Conservation (phyloP, 1,140 invertebrate species). For the Penaeus japonicus region DNA sequence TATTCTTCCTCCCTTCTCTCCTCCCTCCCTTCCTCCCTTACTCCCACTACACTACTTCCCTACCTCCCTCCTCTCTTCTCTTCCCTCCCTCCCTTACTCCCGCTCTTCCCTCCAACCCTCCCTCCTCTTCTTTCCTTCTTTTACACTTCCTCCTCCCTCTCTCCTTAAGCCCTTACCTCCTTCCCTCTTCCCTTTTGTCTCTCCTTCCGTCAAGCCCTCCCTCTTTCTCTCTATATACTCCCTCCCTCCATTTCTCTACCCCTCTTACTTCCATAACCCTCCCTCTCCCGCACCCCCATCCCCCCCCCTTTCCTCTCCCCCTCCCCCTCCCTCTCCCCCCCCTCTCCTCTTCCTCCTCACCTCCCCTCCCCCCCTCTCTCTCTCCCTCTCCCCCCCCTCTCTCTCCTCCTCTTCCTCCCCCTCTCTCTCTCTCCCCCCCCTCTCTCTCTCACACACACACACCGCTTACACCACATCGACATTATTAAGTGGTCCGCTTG, state of each 20-base stretch:
- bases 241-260: background rate
- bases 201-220: background rate
- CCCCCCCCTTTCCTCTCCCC: slow-evolving; percentile 10
- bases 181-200: background rate
- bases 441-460: background rate
- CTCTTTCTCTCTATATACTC: background rate
- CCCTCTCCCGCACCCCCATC: background rate
- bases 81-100: background rate
- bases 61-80: background rate
- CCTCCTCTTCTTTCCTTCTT: slow-evolving; percentile 3
- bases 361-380: background rate
- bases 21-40: background rate
- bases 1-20: background rate
- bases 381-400: background rate
- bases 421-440: background rate
- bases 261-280: background rate
- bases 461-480: no score
- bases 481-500: no score
- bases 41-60: background rate
- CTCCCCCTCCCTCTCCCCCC: background rate
- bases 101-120: background rate
- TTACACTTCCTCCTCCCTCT: background rate
- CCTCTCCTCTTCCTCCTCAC: background rate
- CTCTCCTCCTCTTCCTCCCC: background rate
- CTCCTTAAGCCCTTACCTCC: background rate